A percentile compares a stretch with the other conserved stretches of the same genome.
Evolutionary conservation across 2,888 invertebrate species (phyloP).

Genomic region (Metalampra italica): DNA sequence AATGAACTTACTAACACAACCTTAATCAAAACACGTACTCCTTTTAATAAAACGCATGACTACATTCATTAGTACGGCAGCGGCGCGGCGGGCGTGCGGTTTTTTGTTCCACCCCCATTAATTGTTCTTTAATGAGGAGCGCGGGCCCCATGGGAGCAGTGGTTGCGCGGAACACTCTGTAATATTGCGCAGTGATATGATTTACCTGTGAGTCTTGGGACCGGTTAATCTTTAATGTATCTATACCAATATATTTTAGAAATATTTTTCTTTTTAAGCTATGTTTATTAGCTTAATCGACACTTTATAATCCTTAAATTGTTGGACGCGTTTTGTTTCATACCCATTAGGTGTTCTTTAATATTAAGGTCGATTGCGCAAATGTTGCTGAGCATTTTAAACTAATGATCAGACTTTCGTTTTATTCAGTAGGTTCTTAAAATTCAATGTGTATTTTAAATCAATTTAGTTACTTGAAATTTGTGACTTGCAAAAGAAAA

Average conservation of each 20-base stretch:
- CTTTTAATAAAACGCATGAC: constrained; percentile 31
- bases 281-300: too few relatives aligned
- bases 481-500: not conserved
- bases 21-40: constrained; percentile 7
- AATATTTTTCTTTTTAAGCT: not conserved
- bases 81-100: constrained; percentile 22
- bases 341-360: too few relatives aligned
- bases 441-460: too few relatives aligned
- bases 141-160: constrained; percentile 15
- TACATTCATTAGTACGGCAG: constrained; percentile 32
- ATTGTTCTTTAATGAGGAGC: constrained; percentile 47
- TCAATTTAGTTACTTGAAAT: too few relatives aligned
- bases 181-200: constrained; percentile 26
- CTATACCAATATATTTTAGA: not conserved
- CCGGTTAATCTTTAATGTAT: constrained; percentile 17
- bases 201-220: constrained; percentile 21
- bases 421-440: too few relatives aligned
- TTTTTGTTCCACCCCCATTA: constrained; percentile 43
- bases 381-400: too few relatives aligned
- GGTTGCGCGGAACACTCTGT: constrained; percentile 21
- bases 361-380: too few relatives aligned
- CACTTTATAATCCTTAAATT: too few relatives aligned
- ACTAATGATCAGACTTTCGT: too few relatives aligned
- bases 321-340: too few relatives aligned
- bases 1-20: not conserved